Evolutionary conservation across 2,888 invertebrate genomes (phyloP).

Genomic region (Zaprionus bogoriensis): DNA sequence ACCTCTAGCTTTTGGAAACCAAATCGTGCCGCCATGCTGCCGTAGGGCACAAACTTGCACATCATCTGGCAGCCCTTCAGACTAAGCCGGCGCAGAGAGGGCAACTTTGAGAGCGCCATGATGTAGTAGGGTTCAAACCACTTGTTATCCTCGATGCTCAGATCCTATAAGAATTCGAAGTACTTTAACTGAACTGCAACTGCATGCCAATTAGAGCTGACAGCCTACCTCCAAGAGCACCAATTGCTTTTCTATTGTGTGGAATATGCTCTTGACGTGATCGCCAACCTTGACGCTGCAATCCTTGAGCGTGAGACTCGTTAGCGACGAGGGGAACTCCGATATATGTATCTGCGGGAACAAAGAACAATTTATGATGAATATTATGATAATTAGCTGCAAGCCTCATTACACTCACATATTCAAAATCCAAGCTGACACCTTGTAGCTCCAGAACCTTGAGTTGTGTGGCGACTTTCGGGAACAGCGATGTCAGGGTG

Average conservation of each 20-base stretch:
- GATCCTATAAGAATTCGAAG: conserved; percentile 83
- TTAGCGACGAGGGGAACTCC: conserved; percentile 86
- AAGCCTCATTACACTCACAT: conserved; percentile 53
- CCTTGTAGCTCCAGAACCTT: conserved; percentile 77
- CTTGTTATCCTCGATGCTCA: conserved; percentile 88
- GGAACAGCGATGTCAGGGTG: conserved; percentile 70
- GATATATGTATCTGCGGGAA: conserved; percentile 86
- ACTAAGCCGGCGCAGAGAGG: conserved; percentile 85
- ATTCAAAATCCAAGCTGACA: conserved; percentile 80
- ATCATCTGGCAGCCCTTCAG: conserved; percentile 87
- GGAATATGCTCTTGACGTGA: conserved; percentile 78
- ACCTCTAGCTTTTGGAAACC: conserved; percentile 84
- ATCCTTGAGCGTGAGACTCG: conserved; percentile 84
- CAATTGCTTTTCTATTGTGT: conserved; percentile 79
- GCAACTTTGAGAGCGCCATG: conserved; percentile 88
- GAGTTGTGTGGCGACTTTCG: conserved; percentile 70
- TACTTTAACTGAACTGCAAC: background rate
- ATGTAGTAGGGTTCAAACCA: conserved; percentile 90
- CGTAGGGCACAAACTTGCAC: conserved; percentile 89
- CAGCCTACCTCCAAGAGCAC: conserved; percentile 70
- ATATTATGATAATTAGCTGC: background rate
- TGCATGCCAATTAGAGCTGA: background rate
- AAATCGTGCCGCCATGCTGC: conserved; percentile 88
- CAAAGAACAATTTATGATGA: no score
- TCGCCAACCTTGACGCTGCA: conserved; percentile 77